Evolutionary conservation across 2,888 invertebrate species (phyloP), one percentile per base, ranked within the genome.

Genomic region (Tipula confusa): DNA sequence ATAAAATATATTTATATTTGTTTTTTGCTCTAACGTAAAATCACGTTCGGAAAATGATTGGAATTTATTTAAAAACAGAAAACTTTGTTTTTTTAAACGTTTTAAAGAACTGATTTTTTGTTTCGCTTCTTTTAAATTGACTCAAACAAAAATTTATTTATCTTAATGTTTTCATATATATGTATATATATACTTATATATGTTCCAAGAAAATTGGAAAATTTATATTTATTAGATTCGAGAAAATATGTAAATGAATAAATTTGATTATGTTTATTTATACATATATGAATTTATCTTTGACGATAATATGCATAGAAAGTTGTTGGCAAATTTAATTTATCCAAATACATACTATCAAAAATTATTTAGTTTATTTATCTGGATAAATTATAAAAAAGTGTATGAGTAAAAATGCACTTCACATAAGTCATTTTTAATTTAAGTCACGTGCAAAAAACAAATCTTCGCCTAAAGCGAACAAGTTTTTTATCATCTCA

Each of bases 41-140:
- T 80, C 80, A 80, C 80, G 80, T 80, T 80, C 80, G 29, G 29
- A 80, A 31, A 80, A 80, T 80, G 80, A 80, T 80, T 80, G 80
- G 80, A 80, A 80, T 80, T 80, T 80, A 29, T 29, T 80, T 80
- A 29, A 80, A 29, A 64, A 24, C 7, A n/a, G 13, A 29, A 64
- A 24, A 9, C n/a, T 29, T 80, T 29, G 80, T 80, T 80, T 80
- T 29, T 1, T 80, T 80, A 80, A 80, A 31, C 80, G 29, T 80
- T 64, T 64, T 64, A 64, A 64, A 64, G 64, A 64, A 24, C 24
- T 64, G 64, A 64, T 64, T 64, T 48, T 48, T 18, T 43, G n/a
- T 3, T 43, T 43, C 15, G 43, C 43, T 43, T 43, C 43, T 64
- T 80, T 80, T 80, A 80, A 80, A 80, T 79, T 80, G 29, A 80